Base-by-base conservation (phyloP, 2,888 invertebrate genomes). In the Pandemis corylana region DNA sequence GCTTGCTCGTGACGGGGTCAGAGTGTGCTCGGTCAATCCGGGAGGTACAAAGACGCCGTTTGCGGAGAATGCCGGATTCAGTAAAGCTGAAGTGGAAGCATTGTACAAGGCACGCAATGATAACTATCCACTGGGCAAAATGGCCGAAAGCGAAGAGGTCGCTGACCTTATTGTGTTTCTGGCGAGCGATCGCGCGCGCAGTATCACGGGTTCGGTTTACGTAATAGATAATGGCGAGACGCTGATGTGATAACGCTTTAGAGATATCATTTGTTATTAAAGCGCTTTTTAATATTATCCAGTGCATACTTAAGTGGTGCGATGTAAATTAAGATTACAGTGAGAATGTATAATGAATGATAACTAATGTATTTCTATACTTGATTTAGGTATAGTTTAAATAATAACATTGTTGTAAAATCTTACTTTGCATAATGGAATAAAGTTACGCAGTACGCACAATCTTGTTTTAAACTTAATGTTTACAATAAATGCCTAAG, bases 1-100 rank as follows among this genome's bases (percentile, higher is more conserved):
- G 84, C 90, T 98, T 69, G 97, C 96, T 53, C 85, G 95, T 0
- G 96, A 96, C 82, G 96, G 96, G 78, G 97, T 99, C 0, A 95
- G 98, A 59, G 98, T 97, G 0, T 99, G 99, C 90, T 96, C 97
- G 49, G 98, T 99, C 0, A 98, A 98, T 92, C 99, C 99, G 7
- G 99, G 99, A n/a, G 98, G 98, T 0, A 96, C 97, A 6, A 90
- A 96, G n/a, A 99, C 99, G 13, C 77, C 84, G 46, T 93, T 93
- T 77, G 88, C 84, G 20, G 84, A 87, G 81, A 91, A 98, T 97
- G 92, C 95, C 97, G 86, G 97, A 96, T 87, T 96, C 95, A 82
- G 95, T 95, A 76, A 97, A 96, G 89, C 95, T 92, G 77, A 91
- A 81, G 85, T 83, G 63, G 83, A 84, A 61, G 95, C 95, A 89